Evolutionary conservation across 2,113 vertebrate genomes (phyloP), one percentile per base, ranked within the genome.

Genomic region (Abramis brama): DNA sequence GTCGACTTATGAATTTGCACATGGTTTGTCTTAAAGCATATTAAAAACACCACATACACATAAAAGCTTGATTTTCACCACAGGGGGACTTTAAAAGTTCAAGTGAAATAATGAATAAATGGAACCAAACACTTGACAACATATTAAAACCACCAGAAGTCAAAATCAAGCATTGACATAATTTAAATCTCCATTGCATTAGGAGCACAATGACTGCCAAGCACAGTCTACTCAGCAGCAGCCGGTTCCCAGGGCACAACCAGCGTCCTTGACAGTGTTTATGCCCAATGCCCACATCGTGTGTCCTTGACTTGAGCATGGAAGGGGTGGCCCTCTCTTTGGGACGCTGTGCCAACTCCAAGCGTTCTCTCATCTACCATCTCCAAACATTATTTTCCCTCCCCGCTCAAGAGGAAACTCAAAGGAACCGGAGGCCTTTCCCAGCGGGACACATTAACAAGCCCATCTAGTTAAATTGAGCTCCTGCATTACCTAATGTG

Each of bases 381-480:
- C 89, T 87, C 83, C 77, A 87, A 88, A 90, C 86, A 92, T 89
- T 81, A 86, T 83, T 88, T 88, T 80, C 85, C 64, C 79, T 88
- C 78, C 43, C 71, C 43, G 81, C 86, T 90, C 85, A 82, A 84
- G 85, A 86, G 88, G 90, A 92, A 89, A 86, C 88, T 86, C 79
- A 88, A 88, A 91, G 89, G 86, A 91, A 82, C 84, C 66, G 79
- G 73, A 89, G 52, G 88, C 90, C 90, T 91, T 92, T 94, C 95
- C 94, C 95, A 94, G 90, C 87, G 94, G 94, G 94, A 94, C 87
- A 93, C 94, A 95, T 95, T 95, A 95, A 95, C 94, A 95, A 95
- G 93, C 93, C 94, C 94, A 95, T 95, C 94, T 93, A 95, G 95
- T 95, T 95, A 95, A 95, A 95, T 94, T 93, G 93, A 94, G 94